Percentiles rank a stretch among this genome's conserved stretches.
phyloP scores from a whole-genome alignment of 2,888 invertebrate genomes.

The Zygaena filipendulae region DNA sequence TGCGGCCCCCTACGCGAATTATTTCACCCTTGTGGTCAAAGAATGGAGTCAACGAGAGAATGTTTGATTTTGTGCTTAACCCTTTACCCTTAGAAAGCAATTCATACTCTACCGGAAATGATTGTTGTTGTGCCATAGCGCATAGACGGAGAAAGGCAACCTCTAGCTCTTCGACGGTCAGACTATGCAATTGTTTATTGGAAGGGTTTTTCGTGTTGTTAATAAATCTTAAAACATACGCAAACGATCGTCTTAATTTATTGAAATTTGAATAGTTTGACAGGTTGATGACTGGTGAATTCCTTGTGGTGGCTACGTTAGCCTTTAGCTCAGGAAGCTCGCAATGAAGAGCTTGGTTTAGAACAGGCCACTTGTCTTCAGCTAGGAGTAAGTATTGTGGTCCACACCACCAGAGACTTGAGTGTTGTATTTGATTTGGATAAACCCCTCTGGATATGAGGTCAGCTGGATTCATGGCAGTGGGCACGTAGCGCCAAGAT shows the following conservation, averaged over 20 bases:
- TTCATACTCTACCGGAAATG: slow-evolving; percentile 6
- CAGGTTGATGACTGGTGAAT: slow-evolving; percentile 9
- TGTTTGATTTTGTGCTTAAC: neutral
- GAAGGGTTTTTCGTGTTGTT: slow-evolving; percentile 10
- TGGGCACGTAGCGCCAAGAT: slow-evolving; percentile 12
- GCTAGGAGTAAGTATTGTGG: neutral
- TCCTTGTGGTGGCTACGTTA: slow-evolving; percentile 1
- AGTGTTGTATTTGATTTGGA: neutral
- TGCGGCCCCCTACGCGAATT: slow-evolving; percentile 14
- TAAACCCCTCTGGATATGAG: slow-evolving; percentile 5
- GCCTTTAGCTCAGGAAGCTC: slow-evolving; percentile 12
- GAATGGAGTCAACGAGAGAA: slow-evolving; percentile 1
- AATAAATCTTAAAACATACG: slow-evolving; percentile 15
- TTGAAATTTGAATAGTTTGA: slow-evolving; percentile 12
- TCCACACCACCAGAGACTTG: slow-evolving; percentile 5
- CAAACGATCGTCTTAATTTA: slow-evolving; percentile 13
- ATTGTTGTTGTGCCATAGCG: slow-evolving; percentile 6
- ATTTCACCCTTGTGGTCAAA: slow-evolving; percentile 7
- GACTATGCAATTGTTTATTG: slow-evolving; percentile 6
- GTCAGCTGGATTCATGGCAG: slow-evolving; percentile 6
- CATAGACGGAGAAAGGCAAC: slow-evolving; percentile 14
- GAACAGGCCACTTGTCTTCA: neutral
- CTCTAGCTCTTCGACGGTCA: slow-evolving; percentile 13
- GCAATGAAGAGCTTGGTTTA: neutral
- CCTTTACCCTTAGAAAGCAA: slow-evolving; percentile 1